Percentiles rank a stretch among this genome's conserved stretches.
Conservation (phyloP, 2,888 invertebrate species). For the Ommatoiulus sabulosus region DNA sequence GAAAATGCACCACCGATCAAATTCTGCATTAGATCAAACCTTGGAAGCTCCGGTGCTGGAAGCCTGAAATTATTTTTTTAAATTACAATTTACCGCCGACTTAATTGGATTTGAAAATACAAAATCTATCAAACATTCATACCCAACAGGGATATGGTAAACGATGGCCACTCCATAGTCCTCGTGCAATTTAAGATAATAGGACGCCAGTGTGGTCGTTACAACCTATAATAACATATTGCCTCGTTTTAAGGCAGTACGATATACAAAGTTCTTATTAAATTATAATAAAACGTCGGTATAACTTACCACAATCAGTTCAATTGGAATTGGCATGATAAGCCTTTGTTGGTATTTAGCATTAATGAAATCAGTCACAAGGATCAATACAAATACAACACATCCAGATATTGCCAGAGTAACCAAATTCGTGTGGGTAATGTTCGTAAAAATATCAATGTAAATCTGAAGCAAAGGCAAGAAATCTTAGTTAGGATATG, state of each 20-base stretch:
- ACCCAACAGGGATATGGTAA: conserved; percentile 87
- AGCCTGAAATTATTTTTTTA: conserved; percentile 67
- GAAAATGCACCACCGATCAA: conserved; percentile 75
- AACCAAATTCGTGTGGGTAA: conserved; percentile 66
- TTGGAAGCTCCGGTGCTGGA: conserved; percentile 73
- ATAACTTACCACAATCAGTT: conserved; percentile 54
- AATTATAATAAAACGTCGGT: no score
- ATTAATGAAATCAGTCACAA: conserved; percentile 28
- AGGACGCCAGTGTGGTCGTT: conserved; percentile 74
- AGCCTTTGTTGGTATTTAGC: background rate
- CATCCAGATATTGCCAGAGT: conserved; percentile 45
- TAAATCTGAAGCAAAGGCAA: conserved; percentile 71
- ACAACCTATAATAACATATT: conserved; percentile 48
- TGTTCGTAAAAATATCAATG: conserved; percentile 72
- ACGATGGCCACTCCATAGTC: conserved; percentile 76
- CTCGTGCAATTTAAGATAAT: conserved; percentile 72
- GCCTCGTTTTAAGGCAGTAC: background rate
- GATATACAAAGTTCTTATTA: background rate
- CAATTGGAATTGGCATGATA: conserved; percentile 49
- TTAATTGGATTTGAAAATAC: background rate
- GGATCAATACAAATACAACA: background rate
- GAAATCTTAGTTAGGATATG: conserved; percentile 44
- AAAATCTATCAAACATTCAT: conserved; percentile 65
- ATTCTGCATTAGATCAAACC: conserved; percentile 71
- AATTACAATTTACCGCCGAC: background rate